Base-by-base conservation (phyloP, 2,888 invertebrate species). In the Flabesymbios commensalis region DNA sequence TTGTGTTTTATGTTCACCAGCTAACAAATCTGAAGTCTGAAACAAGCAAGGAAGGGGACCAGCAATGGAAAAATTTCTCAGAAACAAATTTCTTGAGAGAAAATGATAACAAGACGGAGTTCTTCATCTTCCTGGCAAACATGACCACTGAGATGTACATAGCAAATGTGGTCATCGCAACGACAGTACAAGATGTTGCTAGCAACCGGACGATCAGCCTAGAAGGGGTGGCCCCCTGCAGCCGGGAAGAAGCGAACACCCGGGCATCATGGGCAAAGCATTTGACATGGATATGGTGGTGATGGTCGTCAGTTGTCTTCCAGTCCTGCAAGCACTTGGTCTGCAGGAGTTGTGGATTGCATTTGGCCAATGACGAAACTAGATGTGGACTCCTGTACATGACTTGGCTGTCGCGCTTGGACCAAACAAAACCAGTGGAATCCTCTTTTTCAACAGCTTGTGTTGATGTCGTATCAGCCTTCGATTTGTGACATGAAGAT, bases 401-500 rank as follows among this genome's bases (percentile, higher is more conserved):
- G 68, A 70, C 1, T 22, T 71, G 1, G 48, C 10, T 31, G 17
- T 42, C 4, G 10, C 61, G 22, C 32, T 71, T 24, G 65, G 69
- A 3, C 57, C 48, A n/a, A 60, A 67, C 19, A 69, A 64, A 24
- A 24, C 59, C 14, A 54, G 24, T 10, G 67, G 63, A 10, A 48
- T 69, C 3, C 57, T 52, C 1, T 63, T 49, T 55, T 71, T 72
- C 45, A 69, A 71, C 56, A 65, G 68, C 17, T 70, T 73, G 69
- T 1, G 69, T 68, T 55, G 70, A 73, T 58, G 52, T 59, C 31
- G 62, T 64, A 5, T 72, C 65, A 17, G 53, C 61, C 10, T 73
- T 72, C 52, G 17, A 57, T 49, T n/a, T n/a, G n/a, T n/a, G n/a
- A n/a, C n/a, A n/a, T n/a, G n/a, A n/a, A n/a, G n/a, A n/a, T n/a